Evolutionary conservation across 2,113 vertebrate genomes (phyloP).

Genomic region (Malurus alboscapulatus): DNA sequence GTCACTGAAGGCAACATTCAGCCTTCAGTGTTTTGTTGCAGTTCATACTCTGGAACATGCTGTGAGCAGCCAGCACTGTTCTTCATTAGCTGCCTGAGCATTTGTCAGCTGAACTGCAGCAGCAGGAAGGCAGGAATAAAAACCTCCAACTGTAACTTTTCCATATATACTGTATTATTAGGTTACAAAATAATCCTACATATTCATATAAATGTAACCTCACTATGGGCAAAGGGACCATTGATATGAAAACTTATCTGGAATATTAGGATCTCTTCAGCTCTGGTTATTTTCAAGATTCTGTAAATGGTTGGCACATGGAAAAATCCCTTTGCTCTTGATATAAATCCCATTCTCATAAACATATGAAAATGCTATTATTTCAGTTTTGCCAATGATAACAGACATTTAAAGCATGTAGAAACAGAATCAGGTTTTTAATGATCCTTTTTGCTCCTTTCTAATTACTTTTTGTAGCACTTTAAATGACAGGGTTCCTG

Average conservation of each 20-base stretch:
- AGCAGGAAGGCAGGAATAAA: neutral
- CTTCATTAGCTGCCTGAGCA: neutral
- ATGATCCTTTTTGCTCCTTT: neutral
- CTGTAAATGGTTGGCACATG: neutral
- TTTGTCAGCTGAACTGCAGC: neutral
- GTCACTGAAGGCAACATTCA: neutral
- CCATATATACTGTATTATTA: neutral
- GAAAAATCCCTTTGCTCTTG: neutral
- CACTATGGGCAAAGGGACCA: neutral
- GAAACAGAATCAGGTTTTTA: neutral
- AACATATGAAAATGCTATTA: neutral
- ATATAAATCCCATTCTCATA: neutral
- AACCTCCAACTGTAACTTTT: neutral
- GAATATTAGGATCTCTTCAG: neutral
- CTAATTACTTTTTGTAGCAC: neutral
- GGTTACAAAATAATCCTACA: neutral
- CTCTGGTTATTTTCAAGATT: neutral
- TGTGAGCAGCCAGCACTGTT: neutral
- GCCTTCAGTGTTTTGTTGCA: neutral
- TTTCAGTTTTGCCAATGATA: neutral
- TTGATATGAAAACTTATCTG: neutral
- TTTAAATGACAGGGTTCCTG: neutral
- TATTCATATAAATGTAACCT: neutral
- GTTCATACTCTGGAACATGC: neutral
- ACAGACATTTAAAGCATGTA: neutral